phyloP scores from a whole-genome alignment of 2,113 vertebrate genomes.

The Malurus elegans region DNA sequence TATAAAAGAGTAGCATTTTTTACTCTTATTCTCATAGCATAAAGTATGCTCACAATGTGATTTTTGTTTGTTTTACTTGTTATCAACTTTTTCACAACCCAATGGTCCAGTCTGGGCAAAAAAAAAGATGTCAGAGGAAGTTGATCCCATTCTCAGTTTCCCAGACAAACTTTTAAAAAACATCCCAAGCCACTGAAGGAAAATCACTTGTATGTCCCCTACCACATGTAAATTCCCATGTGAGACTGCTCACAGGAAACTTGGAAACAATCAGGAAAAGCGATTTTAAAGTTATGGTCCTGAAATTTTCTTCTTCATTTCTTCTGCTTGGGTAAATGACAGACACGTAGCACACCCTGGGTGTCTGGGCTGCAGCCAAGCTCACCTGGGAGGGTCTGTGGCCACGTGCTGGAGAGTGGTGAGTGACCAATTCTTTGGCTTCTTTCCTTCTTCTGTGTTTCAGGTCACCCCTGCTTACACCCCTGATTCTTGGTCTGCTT shows the following conservation, averaged over 20 bases:
- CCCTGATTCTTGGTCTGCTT: not conserved
- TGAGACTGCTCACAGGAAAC: not conserved
- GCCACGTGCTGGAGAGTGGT: rapidly evolving
- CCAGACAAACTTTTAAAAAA: not conserved
- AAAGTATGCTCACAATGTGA: not conserved
- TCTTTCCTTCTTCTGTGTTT: slow-evolving; percentile 11
- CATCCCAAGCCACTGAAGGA: not conserved
- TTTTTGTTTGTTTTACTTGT: not conserved
- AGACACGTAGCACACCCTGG: not conserved
- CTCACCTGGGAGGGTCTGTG: rapidly evolving
- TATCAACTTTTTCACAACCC: not conserved
- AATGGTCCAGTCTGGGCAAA: not conserved
- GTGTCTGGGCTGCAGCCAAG: not conserved
- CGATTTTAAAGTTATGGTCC: not conserved
- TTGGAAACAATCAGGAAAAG: not conserved
- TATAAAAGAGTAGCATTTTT: not conserved
- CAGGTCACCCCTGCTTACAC: not conserved
- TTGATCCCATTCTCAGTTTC: not conserved
- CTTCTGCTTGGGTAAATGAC: not conserved
- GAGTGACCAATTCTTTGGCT: not conserved
- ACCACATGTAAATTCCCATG: not conserved
- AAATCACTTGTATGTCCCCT: not conserved
- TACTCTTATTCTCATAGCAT: not conserved
- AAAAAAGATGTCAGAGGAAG: not conserved
- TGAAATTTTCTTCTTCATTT: not conserved